phyloP scores from a whole-genome alignment of 2,888 invertebrate species.

The Amphipoea lucens region DNA sequence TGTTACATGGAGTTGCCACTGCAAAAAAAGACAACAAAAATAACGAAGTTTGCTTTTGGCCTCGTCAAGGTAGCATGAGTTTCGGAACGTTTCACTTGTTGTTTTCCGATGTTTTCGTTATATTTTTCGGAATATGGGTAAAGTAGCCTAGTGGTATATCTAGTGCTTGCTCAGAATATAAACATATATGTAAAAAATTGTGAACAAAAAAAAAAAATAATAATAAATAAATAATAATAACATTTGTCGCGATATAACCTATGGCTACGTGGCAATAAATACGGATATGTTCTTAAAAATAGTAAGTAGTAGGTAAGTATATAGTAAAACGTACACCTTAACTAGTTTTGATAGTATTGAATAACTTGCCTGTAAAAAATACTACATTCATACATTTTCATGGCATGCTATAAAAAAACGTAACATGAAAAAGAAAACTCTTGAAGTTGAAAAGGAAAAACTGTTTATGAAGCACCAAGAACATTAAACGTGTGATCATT shows the following conservation, averaged over 20 bases:
- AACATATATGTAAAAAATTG: too few relatives aligned
- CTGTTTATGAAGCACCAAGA: slow-evolving; percentile 20
- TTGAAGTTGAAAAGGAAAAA: slow-evolving; percentile 7
- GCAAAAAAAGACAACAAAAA: slow-evolving; percentile 9
- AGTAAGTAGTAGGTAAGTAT: not conserved
- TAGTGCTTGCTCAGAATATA: not conserved
- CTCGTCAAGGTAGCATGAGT: slow-evolving; percentile 8
- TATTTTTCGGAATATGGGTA: not conserved
- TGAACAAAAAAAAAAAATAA: too few relatives aligned
- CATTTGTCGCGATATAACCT: not conserved
- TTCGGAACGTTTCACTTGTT: slow-evolving; percentile 21
- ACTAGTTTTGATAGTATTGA: not conserved
- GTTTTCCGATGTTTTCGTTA: slow-evolving; percentile 4
- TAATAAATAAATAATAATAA: too few relatives aligned
- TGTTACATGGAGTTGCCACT: slow-evolving; percentile 21
- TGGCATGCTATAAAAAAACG: not conserved
- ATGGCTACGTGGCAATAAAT: not conserved
- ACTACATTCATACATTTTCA: not conserved
- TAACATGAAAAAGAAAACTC: slow-evolving; percentile 11
- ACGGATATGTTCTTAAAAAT: not conserved
- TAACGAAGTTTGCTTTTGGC: slow-evolving; percentile 2
- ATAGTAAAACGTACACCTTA: not conserved
- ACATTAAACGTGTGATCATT: slow-evolving; percentile 48
- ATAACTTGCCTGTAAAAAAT: not conserved
- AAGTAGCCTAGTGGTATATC: not conserved